Base-by-base conservation (phyloP, 2,888 invertebrate species). In the Drosophila emarginata region DNA sequence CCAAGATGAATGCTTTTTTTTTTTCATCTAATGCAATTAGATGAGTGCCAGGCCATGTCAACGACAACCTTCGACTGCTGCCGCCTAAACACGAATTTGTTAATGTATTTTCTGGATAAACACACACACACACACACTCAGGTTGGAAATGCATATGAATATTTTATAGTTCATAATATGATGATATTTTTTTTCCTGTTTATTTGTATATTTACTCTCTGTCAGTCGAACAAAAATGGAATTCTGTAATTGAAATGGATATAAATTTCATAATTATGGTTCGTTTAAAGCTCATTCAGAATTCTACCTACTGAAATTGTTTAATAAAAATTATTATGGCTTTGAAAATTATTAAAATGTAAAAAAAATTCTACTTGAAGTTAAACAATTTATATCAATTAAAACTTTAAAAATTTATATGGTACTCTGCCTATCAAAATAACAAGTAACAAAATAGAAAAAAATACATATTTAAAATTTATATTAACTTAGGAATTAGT, bases 71-170 rank as follows among this genome's bases (percentile, higher is more conserved):
- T 60, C 37, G 61, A 50, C 67, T 72, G 9, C 9, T 72, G 32
- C 32, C 32, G 32, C 32, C 32, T 32, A 9, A 60, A 58, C 50
- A 70, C 77, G 79, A 87, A 87, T 83, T 85, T 69, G 82, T 85
- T 83, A 83, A 83, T 83, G 82, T 83, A 70, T 81, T 82, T 87
- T 70, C 71, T 61, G 11, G 45, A 45, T 45, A 45, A 18, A 40
- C 15, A 40, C 15, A 40, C 7, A 14, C 14, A 14, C 15, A 40
- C 40, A 40, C 15, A 69, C 65, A 66, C 81, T 61, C 61, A 45
- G 14, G 53, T 45, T 36, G 61, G 59, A 80, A 75, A 70, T 69
- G 74, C 85, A 81, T 81, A 87, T 83, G 87, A 83, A 83, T 83
- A 85, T 83, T 83, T 83, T 73, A 83, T 87, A 76, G 67, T 77